Percentiles rank a stretch among this genome's conserved stretches.
phyloP scores from a whole-genome alignment of 2,888 invertebrate species.

The Rhagium mordax region DNA sequence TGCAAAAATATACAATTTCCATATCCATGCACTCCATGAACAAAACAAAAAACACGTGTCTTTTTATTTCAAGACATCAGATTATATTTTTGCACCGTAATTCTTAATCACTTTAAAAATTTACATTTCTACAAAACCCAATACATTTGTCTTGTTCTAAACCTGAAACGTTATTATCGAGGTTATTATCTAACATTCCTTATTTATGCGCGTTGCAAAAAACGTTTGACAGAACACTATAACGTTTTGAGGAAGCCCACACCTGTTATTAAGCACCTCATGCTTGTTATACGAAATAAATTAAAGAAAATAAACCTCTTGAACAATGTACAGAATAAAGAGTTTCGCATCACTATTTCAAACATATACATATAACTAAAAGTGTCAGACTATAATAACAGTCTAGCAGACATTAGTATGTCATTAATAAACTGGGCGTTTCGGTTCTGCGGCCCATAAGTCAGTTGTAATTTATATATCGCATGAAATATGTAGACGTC shows the following conservation, averaged over 20 bases:
- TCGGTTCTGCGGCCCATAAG: constrained; percentile 49
- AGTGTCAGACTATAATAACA: constrained; percentile 53
- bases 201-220: background rate
- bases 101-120: no score
- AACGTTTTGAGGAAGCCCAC: constrained; percentile 3
- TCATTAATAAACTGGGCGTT: constrained; percentile 56
- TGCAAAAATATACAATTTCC: no score
- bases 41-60: no score
- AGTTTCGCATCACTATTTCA: constrained; percentile 18
- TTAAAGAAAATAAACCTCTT: background rate
- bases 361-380: constrained; percentile 46
- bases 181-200: background rate
- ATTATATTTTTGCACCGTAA: no score
- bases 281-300: background rate
- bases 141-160: no score
- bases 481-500: constrained; percentile 53
- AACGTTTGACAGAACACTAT: constrained; percentile 3
- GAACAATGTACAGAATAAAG: constrained; percentile 12
- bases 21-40: no score
- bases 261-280: background rate
- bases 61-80: no score
- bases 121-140: no score
- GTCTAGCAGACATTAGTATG: constrained; percentile 54
- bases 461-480: constrained; percentile 55
- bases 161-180: no score